Base-by-base conservation (phyloP, 1,140 invertebrate species). In the Eufriesea mexicana region DNA sequence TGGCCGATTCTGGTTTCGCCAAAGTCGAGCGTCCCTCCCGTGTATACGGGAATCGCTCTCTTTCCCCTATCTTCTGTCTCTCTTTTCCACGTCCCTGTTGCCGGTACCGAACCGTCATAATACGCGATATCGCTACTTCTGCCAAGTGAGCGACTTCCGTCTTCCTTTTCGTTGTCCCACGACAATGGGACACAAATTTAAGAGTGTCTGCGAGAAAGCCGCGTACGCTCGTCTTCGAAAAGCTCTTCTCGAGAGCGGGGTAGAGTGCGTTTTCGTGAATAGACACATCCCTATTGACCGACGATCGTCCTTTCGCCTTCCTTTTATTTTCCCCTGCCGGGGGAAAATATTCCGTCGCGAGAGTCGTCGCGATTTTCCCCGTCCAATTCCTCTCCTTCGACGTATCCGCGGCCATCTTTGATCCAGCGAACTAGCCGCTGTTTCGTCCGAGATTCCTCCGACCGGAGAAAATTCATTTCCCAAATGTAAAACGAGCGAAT, bases 151-250 rank as follows among this genome's bases (percentile, higher is more conserved):
- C 90, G 90, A 92, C 91, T 93, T 93, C 91, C 91, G 91, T 84
- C 89, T 90, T 91, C 90, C 89, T 90, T 82, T 91, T 91, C 85
- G 91, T 84, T 84, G 82, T 86, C 77, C 35, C 80, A 78, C 84
- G 84, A 93, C 93, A 93, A 93, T 93, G 90, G 90, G 90, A 79
- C 85, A 86, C 92, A 93, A 93, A 94, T 94, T 94, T 92, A 90
- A 91, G 88, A 89, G 90, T 91, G 90, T 90, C 90, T 90, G 90
- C 84, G 88, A 79, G 79, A 87, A 91, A 85, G 87, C 75, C 62
- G 67, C 67, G 70, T 75, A 84, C 67, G 62, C 45, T 35, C 61
- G 66, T 68, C 80, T 84, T 83, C 85, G 85, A 77, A 84, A 79
- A 80, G 54, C 57, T 73, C 72, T 84, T 59, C 16, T 62, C 18